These are phyloP conservation scores for Myripristis murdjan DNA, from an alignment of 2,797 vertebrate species.

Conservation along the genomic window DNA sequence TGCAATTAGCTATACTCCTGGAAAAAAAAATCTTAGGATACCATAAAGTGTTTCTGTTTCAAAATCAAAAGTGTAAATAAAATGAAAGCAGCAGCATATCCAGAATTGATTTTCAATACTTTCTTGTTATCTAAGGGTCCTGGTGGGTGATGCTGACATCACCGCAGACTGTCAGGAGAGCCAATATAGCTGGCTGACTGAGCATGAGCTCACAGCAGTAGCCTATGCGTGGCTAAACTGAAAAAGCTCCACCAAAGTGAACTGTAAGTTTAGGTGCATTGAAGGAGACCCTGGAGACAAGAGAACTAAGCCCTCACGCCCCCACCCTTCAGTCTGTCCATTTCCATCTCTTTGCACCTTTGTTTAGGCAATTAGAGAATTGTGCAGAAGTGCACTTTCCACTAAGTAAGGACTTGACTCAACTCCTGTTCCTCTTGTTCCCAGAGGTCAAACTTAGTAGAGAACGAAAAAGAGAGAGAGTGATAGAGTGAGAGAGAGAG, in stretches of 20 bases:
- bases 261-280: not conserved
- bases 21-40: no score
- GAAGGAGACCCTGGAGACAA: not conserved
- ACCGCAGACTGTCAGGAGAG: no score
- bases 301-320: not conserved
- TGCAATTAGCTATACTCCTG: no score
- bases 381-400: constrained; percentile 66
- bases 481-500: constrained; percentile 5
- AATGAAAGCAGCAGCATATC: no score
- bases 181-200: no score
- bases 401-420: constrained; percentile 54
- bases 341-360: constrained; percentile 46
- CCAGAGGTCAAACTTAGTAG: constrained; percentile 61
- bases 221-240: no score
- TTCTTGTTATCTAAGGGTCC: no score
- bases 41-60: no score
- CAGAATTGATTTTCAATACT: no score
- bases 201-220: not conserved
- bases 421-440: constrained; percentile 39
- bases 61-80: no score
- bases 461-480: constrained; percentile 13
- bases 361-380: constrained; percentile 63
- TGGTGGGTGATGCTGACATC: no score
- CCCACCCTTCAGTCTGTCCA: not conserved
- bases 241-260: no score